phyloP scores from a whole-genome alignment of 2,113 vertebrate genomes.

The Phaetusa simplex region DNA sequence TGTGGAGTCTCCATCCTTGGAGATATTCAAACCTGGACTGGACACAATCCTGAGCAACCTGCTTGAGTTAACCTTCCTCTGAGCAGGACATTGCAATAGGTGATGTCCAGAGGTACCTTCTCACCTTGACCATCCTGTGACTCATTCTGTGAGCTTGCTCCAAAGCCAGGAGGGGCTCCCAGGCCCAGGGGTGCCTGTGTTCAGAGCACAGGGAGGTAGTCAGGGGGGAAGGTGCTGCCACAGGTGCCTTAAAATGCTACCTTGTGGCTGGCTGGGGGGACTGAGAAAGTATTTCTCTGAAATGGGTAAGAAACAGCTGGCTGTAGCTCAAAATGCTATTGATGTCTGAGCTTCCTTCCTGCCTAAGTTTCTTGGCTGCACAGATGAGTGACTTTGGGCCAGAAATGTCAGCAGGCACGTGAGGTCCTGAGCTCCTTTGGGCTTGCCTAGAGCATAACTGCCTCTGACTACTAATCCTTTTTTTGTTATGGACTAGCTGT shows the following conservation, averaged over 20 bases:
- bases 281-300: neutral
- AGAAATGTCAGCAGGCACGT: neutral
- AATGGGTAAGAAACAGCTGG: neutral
- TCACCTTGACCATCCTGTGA: neutral
- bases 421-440: neutral
- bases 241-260: neutral
- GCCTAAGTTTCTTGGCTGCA: neutral
- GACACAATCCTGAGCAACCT: neutral
- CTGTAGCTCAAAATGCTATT: neutral
- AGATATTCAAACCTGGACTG: neutral
- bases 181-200: neutral
- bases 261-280: neutral
- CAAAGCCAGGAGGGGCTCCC: neutral
- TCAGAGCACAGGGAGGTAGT: neutral
- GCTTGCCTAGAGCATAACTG: neutral
- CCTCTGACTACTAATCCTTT: neutral
- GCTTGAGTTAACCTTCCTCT: neutral
- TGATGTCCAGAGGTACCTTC: neutral
- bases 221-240: neutral
- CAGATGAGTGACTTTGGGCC: neutral
- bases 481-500: neutral
- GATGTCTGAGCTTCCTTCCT: neutral
- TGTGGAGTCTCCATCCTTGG: neutral
- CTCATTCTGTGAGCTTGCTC: neutral
- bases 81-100: neutral